Evolutionary conservation across 2,113 vertebrate genomes (phyloP).

Genomic region (Piaya cayana): DNA sequence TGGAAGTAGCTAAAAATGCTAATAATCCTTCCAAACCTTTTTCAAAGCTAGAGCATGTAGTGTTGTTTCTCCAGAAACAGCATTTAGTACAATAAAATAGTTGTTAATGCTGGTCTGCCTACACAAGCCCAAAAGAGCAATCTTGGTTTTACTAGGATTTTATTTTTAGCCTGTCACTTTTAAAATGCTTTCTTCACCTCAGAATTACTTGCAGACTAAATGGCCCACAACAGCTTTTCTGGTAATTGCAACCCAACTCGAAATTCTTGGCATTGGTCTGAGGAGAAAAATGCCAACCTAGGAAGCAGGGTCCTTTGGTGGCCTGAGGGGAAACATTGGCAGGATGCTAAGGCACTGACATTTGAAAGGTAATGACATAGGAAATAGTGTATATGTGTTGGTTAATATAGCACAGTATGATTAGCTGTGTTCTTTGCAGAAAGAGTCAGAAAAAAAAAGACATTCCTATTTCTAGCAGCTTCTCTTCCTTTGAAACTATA

Average conservation of each 20-base stretch:
- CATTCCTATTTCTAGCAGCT: not conserved
- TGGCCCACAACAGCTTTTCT: not conserved
- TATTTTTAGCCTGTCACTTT: not conserved
- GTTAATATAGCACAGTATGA: not conserved
- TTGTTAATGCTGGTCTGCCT: slow-evolving; percentile 14
- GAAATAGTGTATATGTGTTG: not conserved
- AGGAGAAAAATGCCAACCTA: not conserved
- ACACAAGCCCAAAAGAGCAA: not conserved
- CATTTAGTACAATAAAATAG: not conserved
- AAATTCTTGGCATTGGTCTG: not conserved
- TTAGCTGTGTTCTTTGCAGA: not conserved
- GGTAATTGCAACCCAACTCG: not conserved
- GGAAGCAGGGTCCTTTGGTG: not conserved
- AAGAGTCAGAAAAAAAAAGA: not conserved
- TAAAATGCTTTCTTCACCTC: slow-evolving; percentile 25
- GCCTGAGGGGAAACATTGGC: not conserved
- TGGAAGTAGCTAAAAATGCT: slow-evolving; percentile 24
- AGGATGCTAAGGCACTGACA: not conserved
- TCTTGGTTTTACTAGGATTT: not conserved
- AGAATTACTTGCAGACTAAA: slow-evolving; percentile 34
- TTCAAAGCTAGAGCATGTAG: not conserved
- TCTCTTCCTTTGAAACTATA: not conserved
- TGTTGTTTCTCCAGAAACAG: not conserved
- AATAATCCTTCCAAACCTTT: not conserved
- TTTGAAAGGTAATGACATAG: not conserved